Conservation (phyloP, 2,113 vertebrate genomes). For the Bostrychus sinensis region DNA sequence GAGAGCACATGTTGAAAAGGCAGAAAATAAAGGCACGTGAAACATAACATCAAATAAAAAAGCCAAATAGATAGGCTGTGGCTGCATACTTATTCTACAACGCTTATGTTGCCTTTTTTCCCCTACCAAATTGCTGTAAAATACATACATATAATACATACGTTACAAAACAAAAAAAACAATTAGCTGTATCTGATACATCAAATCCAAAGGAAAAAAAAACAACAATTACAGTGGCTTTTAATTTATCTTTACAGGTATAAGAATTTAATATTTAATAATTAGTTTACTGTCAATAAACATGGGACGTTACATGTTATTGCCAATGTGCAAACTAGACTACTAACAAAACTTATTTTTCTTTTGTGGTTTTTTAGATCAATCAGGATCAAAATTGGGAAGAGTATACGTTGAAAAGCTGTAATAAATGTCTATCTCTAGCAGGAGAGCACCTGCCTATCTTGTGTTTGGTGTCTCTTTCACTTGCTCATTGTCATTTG, state of each 20-base stretch:
- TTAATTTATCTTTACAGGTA: not conserved
- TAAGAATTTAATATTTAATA: not conserved
- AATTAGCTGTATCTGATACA: conserved; percentile 2
- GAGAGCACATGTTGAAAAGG: not conserved
- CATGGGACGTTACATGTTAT: not conserved
- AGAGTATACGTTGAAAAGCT: not conserved
- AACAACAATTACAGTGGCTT: not conserved
- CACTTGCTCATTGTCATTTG: conserved; percentile 14
- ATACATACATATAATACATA: not conserved
- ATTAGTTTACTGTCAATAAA: not conserved
- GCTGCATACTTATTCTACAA: conserved; percentile 28
- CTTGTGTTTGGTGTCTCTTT: conserved; percentile 17
- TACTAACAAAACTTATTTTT: conserved; percentile 1
- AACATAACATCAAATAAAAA: conserved; percentile 2
- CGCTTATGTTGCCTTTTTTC: not conserved
- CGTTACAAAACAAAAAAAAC: not conserved
- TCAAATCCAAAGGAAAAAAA: conserved; percentile 12
- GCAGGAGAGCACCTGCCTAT: conserved; percentile 6
- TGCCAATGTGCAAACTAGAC: conserved; percentile 3
- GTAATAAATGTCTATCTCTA: conserved; percentile 10
- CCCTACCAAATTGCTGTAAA: conserved; percentile 28
- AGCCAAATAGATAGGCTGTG: not conserved
- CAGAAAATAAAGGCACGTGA: not conserved
- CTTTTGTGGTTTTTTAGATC: not conserved
- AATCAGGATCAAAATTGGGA: not conserved